Evolutionary conservation across 2,113 vertebrate species (phyloP).

Genomic region (Tragulus kanchil): DNA sequence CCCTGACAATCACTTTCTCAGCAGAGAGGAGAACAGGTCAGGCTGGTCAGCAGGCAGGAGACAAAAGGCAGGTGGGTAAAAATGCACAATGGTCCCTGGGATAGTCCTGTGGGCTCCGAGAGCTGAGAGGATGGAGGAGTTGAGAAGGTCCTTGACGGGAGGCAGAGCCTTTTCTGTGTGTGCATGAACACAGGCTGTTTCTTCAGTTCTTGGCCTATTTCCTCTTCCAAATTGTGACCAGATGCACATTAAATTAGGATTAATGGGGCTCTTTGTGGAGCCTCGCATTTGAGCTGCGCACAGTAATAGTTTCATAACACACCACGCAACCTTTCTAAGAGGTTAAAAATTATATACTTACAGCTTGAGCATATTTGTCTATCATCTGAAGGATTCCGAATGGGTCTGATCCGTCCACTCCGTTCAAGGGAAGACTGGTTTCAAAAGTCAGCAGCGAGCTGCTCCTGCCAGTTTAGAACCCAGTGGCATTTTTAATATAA

Average conservation of each 20-base stretch:
- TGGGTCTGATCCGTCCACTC: constrained; percentile 58
- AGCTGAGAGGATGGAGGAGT: rapidly evolving
- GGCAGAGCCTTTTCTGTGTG: not conserved
- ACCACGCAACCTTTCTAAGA: constrained; percentile 75
- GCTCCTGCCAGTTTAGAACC: not conserved
- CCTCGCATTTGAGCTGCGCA: constrained; percentile 31
- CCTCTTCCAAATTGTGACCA: constrained; percentile 78
- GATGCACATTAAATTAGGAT: constrained; percentile 80
- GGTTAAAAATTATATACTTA: constrained; percentile 77
- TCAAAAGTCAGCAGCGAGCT: not conserved
- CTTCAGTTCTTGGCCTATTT: constrained; percentile 71
- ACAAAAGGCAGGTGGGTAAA: not conserved
- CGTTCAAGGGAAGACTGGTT: constrained; percentile 22
- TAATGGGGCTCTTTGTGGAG: constrained; percentile 69
- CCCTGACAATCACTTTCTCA: not conserved
- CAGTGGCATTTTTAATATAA: not conserved
- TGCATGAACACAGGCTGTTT: not conserved
- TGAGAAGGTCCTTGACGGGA: rapidly evolving
- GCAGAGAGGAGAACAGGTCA: not conserved
- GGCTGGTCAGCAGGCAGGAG: not conserved
- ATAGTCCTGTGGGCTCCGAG: rapidly evolving
- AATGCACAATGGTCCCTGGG: rapidly evolving
- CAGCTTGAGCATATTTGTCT: constrained; percentile 55
- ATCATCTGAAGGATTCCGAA: constrained; percentile 57
- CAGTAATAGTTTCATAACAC: constrained; percentile 70